Evolutionary conservation across 92 coral and sea anemone genomes (phyloP), one percentile per base, ranked within the genome.

Genomic region (Porites cylindrica): DNA sequence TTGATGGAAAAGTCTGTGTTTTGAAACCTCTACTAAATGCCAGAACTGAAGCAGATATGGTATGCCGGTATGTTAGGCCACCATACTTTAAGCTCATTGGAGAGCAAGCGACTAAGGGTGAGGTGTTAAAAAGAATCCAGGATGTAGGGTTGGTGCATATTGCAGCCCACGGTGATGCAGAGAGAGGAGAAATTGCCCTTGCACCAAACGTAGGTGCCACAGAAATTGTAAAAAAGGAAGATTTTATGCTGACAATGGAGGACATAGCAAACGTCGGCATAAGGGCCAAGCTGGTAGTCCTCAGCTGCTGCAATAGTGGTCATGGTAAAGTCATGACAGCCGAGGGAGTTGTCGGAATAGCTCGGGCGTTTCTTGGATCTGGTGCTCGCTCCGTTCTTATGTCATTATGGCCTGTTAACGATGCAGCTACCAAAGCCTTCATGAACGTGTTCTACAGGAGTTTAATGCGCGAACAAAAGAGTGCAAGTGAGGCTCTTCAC

Each of bases 111-210:
- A 85, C 88, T 4, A 85, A 85, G 64, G 84, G 52, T 14, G 84
- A 76, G 18, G 88, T 85, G 38, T 66, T 85, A 7, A 76, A 76
- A 66, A 85, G 66, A 38, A 75, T 85, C 70, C 75, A 75, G 76
- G 71, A 16, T 10, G 88, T 85, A 23, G 51, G 83, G 1, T 24
- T 85, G 68, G 88, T 85, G 84, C 88, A 85, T 14, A 75, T 85
- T 58, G 88, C 88, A 23, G 88, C 88, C 51, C 88, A 85, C 54
- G 88, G 88, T 32, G 70, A 85, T 52, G 62, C 88, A 63, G 82
- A 85, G 51, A 76, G 82, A 64, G 88, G 88, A 50, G 88, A 85
- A 54, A 85, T 85, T 66, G 88, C 82, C 10, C 88, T 85, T 29
- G 84, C 88, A 3, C 88, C 88, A 21, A 75, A 72, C 9, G 19